A percentile compares a stretch with the other conserved stretches of the same genome.
Evolutionary conservation across 2,888 invertebrate genomes (phyloP).

Genomic region (Drosophila siamana): DNA sequence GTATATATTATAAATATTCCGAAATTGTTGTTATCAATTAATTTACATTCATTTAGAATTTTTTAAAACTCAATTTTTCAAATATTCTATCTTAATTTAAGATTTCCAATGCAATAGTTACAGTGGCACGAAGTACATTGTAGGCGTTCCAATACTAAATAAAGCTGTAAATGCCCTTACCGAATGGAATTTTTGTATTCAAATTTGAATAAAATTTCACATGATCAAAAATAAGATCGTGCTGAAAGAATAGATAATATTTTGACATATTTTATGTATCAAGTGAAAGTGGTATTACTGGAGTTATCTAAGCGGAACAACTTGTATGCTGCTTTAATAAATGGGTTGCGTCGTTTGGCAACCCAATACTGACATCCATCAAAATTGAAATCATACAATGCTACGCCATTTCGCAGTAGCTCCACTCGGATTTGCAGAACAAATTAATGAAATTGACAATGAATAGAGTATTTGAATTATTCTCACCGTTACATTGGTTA

Average conservation of each 20-base stretch:
- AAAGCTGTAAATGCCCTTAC: constrained; percentile 12
- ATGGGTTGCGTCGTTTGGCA: constrained; percentile 19
- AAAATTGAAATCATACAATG: not conserved
- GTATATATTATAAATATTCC: too few species aligned
- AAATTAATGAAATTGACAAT: not conserved
- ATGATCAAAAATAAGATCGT: constrained; percentile 35
- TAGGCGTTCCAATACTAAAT: not conserved
- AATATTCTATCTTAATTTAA: not conserved
- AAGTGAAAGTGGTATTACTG: constrained; percentile 13
- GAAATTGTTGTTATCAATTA: too few species aligned
- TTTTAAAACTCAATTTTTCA: too few species aligned
- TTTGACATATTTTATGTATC: not conserved
- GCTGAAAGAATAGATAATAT: constrained; percentile 18
- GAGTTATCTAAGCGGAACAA: constrained; percentile 9
- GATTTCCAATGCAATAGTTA: not conserved
- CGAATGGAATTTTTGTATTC: constrained; percentile 8
- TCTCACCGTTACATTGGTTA: not conserved
- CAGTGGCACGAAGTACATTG: constrained; percentile 6
- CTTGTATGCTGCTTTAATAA: constrained; percentile 17
- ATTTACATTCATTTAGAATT: too few species aligned
- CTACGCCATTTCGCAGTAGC: not conserved
- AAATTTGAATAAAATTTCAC: constrained; percentile 12
- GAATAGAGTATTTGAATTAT: too few species aligned
- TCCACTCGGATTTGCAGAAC: not conserved
- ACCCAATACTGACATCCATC: constrained; percentile 30